Evolutionary conservation across 2,113 vertebrate genomes (phyloP).

Genomic region (cattle (Bos taurus)): DNA sequence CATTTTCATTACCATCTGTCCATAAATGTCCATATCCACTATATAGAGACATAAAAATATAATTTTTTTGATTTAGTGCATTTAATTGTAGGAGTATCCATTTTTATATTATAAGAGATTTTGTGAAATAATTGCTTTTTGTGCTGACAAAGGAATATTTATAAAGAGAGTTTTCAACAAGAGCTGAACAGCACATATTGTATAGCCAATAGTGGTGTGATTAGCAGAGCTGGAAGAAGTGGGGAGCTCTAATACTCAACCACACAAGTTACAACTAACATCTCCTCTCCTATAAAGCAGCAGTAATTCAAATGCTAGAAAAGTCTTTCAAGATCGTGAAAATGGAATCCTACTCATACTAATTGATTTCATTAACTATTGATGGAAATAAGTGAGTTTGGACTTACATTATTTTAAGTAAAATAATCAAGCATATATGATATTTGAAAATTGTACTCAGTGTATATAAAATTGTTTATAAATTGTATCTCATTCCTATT

Average conservation of each 20-base stretch:
- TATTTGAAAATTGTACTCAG: slow-evolving; percentile 27
- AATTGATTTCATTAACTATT: slow-evolving; percentile 41
- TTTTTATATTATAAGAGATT: slow-evolving; percentile 16
- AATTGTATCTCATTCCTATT: not conserved
- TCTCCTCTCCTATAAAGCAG: not conserved
- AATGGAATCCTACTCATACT: not conserved
- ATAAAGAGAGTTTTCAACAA: not conserved
- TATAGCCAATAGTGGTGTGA: not conserved
- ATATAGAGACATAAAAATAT: not conserved
- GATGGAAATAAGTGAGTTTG: slow-evolving; percentile 30
- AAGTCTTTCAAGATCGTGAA: not conserved
- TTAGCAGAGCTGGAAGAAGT: not conserved
- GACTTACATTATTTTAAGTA: slow-evolving; percentile 46
- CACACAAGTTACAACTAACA: not conserved
- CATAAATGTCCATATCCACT: not conserved
- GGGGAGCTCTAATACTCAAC: not conserved
- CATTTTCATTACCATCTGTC: not conserved
- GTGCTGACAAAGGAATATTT: not conserved
- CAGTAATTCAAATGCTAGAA: not conserved
- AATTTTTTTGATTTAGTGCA: not conserved
- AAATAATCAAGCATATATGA: not conserved
- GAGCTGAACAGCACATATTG: not conserved
- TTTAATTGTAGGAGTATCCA: not conserved
- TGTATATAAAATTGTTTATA: not conserved
- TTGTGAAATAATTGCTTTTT: not conserved